A percentile compares a stretch with the other conserved stretches of the same genome.
Conservation (phyloP, 2,888 invertebrate species). For the Drosophila suboccidentalis region DNA sequence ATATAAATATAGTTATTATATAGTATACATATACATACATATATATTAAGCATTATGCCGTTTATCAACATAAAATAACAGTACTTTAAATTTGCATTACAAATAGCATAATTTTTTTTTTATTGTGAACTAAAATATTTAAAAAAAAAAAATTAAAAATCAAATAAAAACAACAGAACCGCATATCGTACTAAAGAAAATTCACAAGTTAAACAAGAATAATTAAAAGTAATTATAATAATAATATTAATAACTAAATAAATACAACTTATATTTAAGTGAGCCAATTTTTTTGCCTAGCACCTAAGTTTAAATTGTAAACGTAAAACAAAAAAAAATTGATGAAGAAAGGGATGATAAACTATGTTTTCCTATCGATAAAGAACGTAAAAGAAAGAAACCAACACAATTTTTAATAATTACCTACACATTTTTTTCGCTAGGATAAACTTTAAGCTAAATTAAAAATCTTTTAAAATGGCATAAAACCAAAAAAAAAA, state of each 20-base stretch:
- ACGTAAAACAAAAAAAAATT: conserved; percentile 28
- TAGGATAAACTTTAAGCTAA: conserved; percentile 64
- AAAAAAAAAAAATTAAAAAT: conserved; percentile 33
- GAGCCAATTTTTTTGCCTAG: conserved; percentile 76
- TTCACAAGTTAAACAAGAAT: conserved; percentile 51
- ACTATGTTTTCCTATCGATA: conserved; percentile 73
- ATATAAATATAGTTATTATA: conserved; percentile 41
- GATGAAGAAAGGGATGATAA: conserved; percentile 16
- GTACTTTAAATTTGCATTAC: conserved; percentile 72
- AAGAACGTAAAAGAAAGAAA: conserved; percentile 35
- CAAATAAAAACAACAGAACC: conserved; percentile 47
- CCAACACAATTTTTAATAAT: conserved; percentile 48
- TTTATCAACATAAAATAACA: conserved; percentile 64
- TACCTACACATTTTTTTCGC: conserved; percentile 64
- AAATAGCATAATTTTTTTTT: conserved; percentile 78
- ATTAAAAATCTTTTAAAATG: conserved; percentile 50
- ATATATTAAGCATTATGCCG: conserved; percentile 52
- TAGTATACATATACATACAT: conserved; percentile 40
- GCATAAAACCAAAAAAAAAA: conserved; percentile 52
- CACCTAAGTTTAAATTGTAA: conserved; percentile 68
- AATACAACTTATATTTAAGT: conserved; percentile 50
- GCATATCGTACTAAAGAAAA: conserved; percentile 75
- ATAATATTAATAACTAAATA: conserved; percentile 23
- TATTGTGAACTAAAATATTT: conserved; percentile 67
- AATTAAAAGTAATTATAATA: conserved; percentile 30